Base-by-base conservation (phyloP, 2,113 vertebrate species). In the Scortum barcoo region DNA sequence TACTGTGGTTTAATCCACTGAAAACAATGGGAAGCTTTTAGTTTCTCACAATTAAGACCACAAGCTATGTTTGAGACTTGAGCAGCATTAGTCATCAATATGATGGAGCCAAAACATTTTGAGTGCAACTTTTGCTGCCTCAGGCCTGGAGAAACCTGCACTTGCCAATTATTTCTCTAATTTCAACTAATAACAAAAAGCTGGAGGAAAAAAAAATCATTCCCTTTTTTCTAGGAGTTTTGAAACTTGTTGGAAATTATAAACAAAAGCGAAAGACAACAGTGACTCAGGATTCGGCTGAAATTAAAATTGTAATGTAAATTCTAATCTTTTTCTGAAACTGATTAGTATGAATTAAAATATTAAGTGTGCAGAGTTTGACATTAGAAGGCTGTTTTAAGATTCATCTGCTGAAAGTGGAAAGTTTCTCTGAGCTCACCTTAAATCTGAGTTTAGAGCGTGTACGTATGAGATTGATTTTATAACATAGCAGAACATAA, bases 1-100 rank as follows among this genome's bases (percentile, higher is more conserved):
- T 51, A 54, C 58, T 57, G 16, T 58, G 30, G 40, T 71, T 60
- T 50, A n/a, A 76, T 19, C 17, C n/a, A 17, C 40, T 76, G 51
- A 13, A 54, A 72, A 53, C 22, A 24, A 22, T 14, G 2, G 6
- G 40, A 57, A 46, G 38, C 9, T 62, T 69, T 30, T 19, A n/a
- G 17, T 22, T 30, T 2, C 26, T 66, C 33, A 73, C 10, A 28
- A 60, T 28, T 3, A 44, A 78, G 76, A 56, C 12, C 24, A 61
- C 2, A 44, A 8, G 13, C 9, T 42, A 46, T 2, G 4, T 56
- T 10, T 62, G 54, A 36, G 22, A 48, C 8, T 42, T 28, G 7
- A 36, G 44, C 73, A 30, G 6, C 22, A 56, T 19, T 26, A 48
- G 5, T 7, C 8, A 7, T 50, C 17, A n/a, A 36, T 24, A 50